A percentile compares a stretch with the other conserved stretches of the same genome.
phyloP scores from a whole-genome alignment of 2,113 vertebrate genomes.

The Prolemur simus region DNA sequence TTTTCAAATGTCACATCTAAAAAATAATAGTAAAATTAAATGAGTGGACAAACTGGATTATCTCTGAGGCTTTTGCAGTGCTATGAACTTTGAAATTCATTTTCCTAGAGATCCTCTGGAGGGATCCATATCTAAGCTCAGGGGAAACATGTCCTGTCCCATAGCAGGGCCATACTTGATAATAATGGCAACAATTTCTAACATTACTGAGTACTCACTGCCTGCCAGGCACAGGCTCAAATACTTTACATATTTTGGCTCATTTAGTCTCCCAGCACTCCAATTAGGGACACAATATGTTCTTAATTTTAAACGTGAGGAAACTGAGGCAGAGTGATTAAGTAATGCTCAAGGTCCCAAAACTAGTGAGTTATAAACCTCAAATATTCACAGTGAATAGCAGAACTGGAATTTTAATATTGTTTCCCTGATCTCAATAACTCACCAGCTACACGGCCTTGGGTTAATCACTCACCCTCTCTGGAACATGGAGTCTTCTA shows the following conservation, averaged over 20 bases:
- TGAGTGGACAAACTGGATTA: not conserved
- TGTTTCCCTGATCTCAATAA: not conserved
- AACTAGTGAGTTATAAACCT: not conserved
- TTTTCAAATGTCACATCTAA: conserved; percentile 27
- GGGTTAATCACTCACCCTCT: not conserved
- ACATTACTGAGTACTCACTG: not conserved
- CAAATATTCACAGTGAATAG: not conserved
- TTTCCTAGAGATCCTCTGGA: not conserved
- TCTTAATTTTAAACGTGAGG: conserved; percentile 19
- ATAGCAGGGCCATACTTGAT: not conserved
- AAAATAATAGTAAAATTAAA: conserved; percentile 52
- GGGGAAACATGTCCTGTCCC: not conserved
- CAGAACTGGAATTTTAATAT: not conserved
- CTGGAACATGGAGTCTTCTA: not conserved
- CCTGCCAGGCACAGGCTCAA: not conserved
- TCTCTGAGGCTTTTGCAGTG: not conserved
- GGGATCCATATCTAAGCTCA: not conserved
- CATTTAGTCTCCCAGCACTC: not conserved
- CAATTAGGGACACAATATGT: not conserved
- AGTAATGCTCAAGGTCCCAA: not conserved
- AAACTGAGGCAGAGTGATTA: not conserved
- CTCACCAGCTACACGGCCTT: not conserved
- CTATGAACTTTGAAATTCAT: conserved; percentile 16
- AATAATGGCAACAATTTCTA: not conserved
- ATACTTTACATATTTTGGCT: not conserved